Evolutionary conservation across 37 sponge, comb jelly and placozoan genomes (phyloP).

Genomic region (Agelas oroides): DNA sequence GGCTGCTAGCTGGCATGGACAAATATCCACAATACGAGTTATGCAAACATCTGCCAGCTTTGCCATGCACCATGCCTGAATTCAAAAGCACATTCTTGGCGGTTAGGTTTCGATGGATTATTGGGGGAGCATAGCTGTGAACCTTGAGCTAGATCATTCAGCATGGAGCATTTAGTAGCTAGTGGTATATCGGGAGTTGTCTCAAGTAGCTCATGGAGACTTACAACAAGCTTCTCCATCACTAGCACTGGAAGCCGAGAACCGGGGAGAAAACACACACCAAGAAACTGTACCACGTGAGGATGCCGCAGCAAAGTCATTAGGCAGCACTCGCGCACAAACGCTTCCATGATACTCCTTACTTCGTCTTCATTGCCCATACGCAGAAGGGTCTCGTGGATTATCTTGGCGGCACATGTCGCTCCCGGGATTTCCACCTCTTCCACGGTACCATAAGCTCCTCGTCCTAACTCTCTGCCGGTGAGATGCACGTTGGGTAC

Average conservation of each 20-base stretch:
- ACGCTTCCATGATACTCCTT: background rate
- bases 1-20: background rate
- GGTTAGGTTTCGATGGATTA: constrained; percentile 77
- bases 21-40: background rate
- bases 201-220: background rate
- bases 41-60: background rate
- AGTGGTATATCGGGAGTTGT: background rate
- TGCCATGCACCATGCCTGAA: constrained; percentile 8
- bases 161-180: background rate
- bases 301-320: background rate
- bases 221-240: background rate
- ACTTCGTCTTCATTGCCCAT: background rate
- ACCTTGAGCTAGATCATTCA: constrained; percentile 32
- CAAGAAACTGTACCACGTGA: constrained; percentile 13
- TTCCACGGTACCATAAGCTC: constrained; percentile 11
- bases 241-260: background rate
- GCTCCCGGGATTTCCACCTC: constrained; percentile 4
- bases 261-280: background rate
- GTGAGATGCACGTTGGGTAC: background rate
- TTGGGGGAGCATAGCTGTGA: constrained; percentile 62
- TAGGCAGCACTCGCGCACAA: background rate
- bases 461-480: constrained; percentile 13
- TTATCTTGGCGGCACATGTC: constrained; percentile 1
- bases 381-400: background rate
- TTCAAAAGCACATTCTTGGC: constrained; percentile 74